These are phyloP conservation scores for Caenorhabditis latens DNA, from an alignment of 1,140 invertebrate genomes.

Conservation along the genomic window DNA sequence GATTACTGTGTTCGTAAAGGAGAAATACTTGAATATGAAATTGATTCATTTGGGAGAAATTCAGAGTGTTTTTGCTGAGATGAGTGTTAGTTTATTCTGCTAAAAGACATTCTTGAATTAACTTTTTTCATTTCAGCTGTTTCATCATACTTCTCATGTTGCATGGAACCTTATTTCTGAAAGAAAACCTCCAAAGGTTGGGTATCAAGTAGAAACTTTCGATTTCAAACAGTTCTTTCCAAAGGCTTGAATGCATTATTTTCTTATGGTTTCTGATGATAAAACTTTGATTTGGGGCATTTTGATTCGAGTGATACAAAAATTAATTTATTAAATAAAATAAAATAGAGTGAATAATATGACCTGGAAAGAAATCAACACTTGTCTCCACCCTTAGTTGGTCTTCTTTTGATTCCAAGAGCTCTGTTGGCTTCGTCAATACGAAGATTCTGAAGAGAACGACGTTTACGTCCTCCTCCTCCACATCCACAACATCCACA, in stretches of 20 bases:
- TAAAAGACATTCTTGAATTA: too few relatives aligned
- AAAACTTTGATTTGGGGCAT: too few relatives aligned
- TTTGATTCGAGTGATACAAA: too few relatives aligned
- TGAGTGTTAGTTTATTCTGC: neutral
- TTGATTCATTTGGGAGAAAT: conserved; percentile 12
- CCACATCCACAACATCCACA: conserved; percentile 55
- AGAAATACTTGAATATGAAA: conserved; percentile 10
- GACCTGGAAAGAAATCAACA: neutral
- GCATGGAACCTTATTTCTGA: neutral
- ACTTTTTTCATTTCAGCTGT: conserved; percentile 14
- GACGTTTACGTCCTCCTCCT: conserved; percentile 58
- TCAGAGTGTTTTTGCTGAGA: conserved; percentile 21
- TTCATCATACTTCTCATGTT: neutral
- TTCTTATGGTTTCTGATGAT: too few relatives aligned
- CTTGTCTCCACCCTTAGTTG: conserved; percentile 34
- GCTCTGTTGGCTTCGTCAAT: conserved; percentile 53
- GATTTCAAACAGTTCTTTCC: conserved; percentile 13
- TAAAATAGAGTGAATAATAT: neutral
- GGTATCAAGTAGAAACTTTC: neutral
- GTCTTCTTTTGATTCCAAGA: conserved; percentile 40
- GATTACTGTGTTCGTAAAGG: neutral
- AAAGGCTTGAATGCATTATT: too few relatives aligned
- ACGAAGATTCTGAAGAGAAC: conserved; percentile 61
- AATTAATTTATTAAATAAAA: neutral
- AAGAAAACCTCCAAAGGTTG: neutral